Conservation (phyloP, 2,888 invertebrate genomes). For the Drosophila macrospina region DNA sequence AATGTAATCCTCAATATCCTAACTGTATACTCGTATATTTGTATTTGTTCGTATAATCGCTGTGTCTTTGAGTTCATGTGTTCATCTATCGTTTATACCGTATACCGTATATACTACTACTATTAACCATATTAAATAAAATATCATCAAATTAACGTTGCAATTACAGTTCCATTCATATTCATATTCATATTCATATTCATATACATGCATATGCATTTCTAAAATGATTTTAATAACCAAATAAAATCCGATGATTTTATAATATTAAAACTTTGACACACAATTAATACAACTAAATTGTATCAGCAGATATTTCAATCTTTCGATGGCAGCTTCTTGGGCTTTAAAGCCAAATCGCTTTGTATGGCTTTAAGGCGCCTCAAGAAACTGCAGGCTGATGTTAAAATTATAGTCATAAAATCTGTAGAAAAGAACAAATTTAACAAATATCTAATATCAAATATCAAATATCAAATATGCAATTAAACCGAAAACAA, state of each 20-base stretch:
- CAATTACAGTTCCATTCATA: slow-evolving; percentile 60
- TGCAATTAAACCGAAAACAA: slow-evolving; percentile 30
- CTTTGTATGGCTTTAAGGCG: slow-evolving; percentile 62
- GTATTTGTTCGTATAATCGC: slow-evolving; percentile 32
- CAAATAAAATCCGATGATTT: slow-evolving; percentile 82
- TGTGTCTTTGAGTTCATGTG: slow-evolving; percentile 60
- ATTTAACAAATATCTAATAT: slow-evolving; percentile 38
- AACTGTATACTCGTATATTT: slow-evolving; percentile 19
- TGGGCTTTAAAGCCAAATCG: slow-evolving; percentile 33
- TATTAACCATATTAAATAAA: slow-evolving; percentile 18
- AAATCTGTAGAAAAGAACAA: slow-evolving; percentile 52
- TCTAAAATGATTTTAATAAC: slow-evolving; percentile 77
- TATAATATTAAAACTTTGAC: slow-evolving; percentile 85
- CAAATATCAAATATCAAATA: slow-evolving; percentile 51
- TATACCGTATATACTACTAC: slow-evolving; percentile 33
- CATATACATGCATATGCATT: too few species aligned
- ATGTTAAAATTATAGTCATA: slow-evolving; percentile 41
- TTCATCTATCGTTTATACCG: slow-evolving; percentile 21
- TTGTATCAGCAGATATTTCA: slow-evolving; percentile 46
- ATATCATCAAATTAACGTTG: slow-evolving; percentile 49
- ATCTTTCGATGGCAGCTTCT: slow-evolving; percentile 34
- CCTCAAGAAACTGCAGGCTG: slow-evolving; percentile 49
- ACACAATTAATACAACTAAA: slow-evolving; percentile 62
- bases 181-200: slow-evolving; percentile 55
- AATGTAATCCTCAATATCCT: slow-evolving; percentile 34